Evolutionary conservation across 2,888 invertebrate genomes (phyloP).

Genomic region (Hyppa rectilinea): DNA sequence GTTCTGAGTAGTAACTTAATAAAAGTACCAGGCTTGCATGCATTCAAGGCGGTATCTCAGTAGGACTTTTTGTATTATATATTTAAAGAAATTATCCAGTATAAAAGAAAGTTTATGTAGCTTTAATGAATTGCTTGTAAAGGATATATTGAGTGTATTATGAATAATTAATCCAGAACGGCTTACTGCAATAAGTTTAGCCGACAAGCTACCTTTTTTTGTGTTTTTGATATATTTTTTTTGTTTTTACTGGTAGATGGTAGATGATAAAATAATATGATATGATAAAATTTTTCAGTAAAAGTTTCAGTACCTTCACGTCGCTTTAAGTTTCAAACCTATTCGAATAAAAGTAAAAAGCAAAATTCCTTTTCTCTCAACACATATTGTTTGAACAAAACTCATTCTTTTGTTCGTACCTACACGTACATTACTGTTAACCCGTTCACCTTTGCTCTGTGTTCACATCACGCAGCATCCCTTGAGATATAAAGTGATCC

Average conservation of each 20-base stretch:
- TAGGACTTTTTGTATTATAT: not conserved
- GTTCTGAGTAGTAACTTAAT: no score
- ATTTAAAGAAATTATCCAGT: no score
- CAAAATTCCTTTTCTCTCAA: no score
- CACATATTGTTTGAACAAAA: no score
- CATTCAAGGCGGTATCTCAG: no score
- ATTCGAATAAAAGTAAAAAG: not conserved
- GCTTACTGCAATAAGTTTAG: not conserved
- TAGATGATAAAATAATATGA: no score
- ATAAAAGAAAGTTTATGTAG: not conserved
- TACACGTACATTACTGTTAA: conserved; percentile 7
- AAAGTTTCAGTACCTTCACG: not conserved
- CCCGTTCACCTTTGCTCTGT: conserved; percentile 23
- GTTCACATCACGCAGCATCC: conserved; percentile 6
- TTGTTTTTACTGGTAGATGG: not conserved
- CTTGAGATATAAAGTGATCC: conserved; percentile 27
- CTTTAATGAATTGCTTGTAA: not conserved
- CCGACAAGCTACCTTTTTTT: not conserved
- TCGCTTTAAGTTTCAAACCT: not conserved
- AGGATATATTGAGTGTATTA: not conserved
- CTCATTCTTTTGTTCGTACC: not conserved
- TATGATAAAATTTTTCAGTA: not conserved
- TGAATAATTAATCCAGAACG: conserved; percentile 2
- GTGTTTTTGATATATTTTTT: not conserved
- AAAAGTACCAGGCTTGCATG: no score